Evolutionary conservation across 2,888 invertebrate species (phyloP), one percentile per base, ranked within the genome.

Genomic region (Agrotis clavis): DNA sequence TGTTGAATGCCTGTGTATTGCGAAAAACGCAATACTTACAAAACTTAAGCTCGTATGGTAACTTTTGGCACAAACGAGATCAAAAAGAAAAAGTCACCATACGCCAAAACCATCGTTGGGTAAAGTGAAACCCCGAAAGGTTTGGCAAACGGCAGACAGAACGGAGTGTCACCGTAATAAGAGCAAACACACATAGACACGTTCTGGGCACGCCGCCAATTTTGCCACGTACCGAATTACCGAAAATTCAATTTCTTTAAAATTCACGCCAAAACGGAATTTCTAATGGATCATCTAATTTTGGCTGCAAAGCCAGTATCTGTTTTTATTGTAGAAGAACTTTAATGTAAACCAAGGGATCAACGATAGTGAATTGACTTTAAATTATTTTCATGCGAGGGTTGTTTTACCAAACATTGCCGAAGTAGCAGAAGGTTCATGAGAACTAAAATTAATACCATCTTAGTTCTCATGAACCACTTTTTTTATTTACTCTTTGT

Each of bases 151-250:
- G 47, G n/a, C 48, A 57, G 48, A 50, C 35, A 35, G 53, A 19
- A 50, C 47, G 25, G 59, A 59, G 73, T 73, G 60, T 79, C 73
- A 65, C 19, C 19, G 59, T 60, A 66, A 73, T 65, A 76, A 54
- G 65, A 79, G 53, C 53, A 79, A 79, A 25, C 48, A 73, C 48
- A 73, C 54, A 73, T 79, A 73, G 73, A 79, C 76, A 72, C 35
- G 73, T 66, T 18, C 35, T 60, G 59, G 76, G 75, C 73, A 25
- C 50, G 21, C 2, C 1, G 65, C 76, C 76, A 76, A 73, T 54
- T 60, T 21, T 41, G 25, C 48, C 60, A 25, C 25, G 25, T 54
- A 14, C 19, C 41, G 59, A 72, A 78, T 66, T 25, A 72, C 18
- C 18, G n/a, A 13, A 72, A 60, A 72, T 73, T 76, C 73, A 50